phyloP scores from a whole-genome alignment of 2,113 vertebrate genomes.

The Plestiodon gilberti region DNA sequence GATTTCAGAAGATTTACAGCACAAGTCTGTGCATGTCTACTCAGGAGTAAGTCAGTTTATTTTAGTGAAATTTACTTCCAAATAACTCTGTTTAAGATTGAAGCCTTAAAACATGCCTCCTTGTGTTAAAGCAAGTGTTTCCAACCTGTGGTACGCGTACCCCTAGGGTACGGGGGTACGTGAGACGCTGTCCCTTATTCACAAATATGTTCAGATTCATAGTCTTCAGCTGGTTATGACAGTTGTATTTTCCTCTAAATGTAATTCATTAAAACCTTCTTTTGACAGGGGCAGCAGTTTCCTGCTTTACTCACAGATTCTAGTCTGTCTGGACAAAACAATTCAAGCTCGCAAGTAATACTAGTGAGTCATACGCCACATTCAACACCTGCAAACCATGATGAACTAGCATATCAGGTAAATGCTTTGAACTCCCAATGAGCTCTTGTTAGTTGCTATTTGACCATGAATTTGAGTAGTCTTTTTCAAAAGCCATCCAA shows the following conservation, averaged over 20 bases:
- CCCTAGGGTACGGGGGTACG: no score
- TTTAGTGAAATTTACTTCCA: no score
- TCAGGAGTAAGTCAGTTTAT: no score
- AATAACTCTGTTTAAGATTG: no score
- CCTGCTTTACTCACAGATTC: conserved; percentile 88
- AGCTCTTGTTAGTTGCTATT: neutral
- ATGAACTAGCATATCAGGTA: conserved; percentile 80
- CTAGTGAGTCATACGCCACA: conserved; percentile 88
- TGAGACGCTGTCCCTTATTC: neutral
- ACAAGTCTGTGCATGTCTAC: no score
- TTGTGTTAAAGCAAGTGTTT: no score
- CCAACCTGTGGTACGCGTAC: no score
- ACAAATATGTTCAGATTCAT: neutral
- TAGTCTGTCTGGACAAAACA: conserved; percentile 79
- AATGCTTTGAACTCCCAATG: neutral
- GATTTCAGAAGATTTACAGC: no score
- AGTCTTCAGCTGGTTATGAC: neutral
- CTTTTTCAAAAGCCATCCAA: neutral
- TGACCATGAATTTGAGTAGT: neutral
- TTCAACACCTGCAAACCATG: conserved; percentile 64
- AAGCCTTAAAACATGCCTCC: no score
- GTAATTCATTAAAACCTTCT: neutral
- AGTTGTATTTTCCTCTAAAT: neutral
- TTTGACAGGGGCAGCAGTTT: conserved; percentile 86
- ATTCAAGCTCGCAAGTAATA: conserved; percentile 83